phyloP scores from a whole-genome alignment of 1,140 invertebrate species.

The Cherax destructor region DNA sequence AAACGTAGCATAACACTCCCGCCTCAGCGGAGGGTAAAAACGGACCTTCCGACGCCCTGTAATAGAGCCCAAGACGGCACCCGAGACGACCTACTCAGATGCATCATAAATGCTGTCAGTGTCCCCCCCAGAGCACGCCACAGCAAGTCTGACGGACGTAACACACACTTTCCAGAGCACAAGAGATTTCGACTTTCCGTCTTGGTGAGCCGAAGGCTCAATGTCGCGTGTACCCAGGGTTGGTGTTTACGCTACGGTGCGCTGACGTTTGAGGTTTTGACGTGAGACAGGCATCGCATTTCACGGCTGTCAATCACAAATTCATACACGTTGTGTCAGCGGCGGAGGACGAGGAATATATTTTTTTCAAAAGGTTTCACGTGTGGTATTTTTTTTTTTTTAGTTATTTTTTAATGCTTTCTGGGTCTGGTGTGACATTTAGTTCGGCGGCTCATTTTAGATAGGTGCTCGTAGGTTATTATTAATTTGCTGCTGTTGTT shows the following conservation, averaged over 20 bases:
- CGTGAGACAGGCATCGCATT: conserved; percentile 70
- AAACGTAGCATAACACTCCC: conserved; percentile 29
- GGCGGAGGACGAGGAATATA: conserved; percentile 21
- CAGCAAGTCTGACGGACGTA: conserved; percentile 36
- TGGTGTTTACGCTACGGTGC: conserved; percentile 38
- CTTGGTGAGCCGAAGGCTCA: not conserved
- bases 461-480: no score
- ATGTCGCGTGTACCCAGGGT: not conserved
- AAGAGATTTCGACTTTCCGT: not conserved
- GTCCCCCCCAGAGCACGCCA: conserved; percentile 47
- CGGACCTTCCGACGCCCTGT: not conserved
- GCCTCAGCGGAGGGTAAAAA: not conserved
- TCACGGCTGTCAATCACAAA: conserved; percentile 71
- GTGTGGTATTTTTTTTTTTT: not conserved
- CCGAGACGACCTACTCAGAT: not conserved
- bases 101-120: conserved; percentile 46
- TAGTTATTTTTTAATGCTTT: not conserved
- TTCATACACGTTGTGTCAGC: conserved; percentile 69
- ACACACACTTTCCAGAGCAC: not conserved
- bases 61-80: conserved; percentile 29
- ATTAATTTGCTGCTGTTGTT: no score
- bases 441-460: not conserved
- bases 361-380: not conserved
- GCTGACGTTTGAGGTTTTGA: conserved; percentile 65
- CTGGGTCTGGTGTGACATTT: no score